These are phyloP conservation scores for Zaprionus lachaisei DNA, from an alignment of 1,140 invertebrate species.

Conservation along the genomic window DNA sequence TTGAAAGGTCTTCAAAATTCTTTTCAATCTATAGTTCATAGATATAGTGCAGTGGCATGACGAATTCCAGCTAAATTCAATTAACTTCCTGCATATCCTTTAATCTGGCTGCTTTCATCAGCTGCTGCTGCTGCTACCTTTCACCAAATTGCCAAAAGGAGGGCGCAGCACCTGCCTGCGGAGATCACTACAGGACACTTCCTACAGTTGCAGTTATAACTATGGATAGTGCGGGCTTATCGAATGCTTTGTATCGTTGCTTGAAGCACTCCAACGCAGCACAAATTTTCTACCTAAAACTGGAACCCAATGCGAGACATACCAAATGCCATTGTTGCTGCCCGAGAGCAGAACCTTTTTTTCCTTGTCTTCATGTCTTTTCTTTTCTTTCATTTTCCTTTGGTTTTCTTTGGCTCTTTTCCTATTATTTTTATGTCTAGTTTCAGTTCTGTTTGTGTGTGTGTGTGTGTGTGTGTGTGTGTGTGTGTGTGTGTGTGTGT, in stretches of 20 bases:
- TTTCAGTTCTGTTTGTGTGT: slow-evolving; percentile 11
- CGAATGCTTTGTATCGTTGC: slow-evolving; percentile 26
- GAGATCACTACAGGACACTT: slow-evolving; percentile 28
- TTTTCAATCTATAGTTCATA: neutral
- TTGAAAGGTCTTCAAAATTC: neutral
- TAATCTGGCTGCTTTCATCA: slow-evolving; percentile 47
- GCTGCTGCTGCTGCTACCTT: slow-evolving; percentile 31
- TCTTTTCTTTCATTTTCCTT: slow-evolving; percentile 30
- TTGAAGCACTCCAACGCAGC: slow-evolving; percentile 18
- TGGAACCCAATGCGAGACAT: slow-evolving; percentile 27
- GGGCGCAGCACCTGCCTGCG: slow-evolving; percentile 26
- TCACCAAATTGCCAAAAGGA: slow-evolving; percentile 16
- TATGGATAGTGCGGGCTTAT: slow-evolving; percentile 26
- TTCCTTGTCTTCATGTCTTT: neutral
- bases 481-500: slow-evolving; percentile 21
- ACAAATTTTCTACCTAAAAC: slow-evolving; percentile 48
- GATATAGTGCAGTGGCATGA: slow-evolving; percentile 2
- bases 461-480: no score
- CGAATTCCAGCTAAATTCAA: slow-evolving; percentile 8
- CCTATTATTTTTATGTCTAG: slow-evolving; percentile 35
- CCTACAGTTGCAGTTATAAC: slow-evolving; percentile 15
- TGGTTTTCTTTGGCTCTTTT: slow-evolving; percentile 11
- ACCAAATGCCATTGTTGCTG: slow-evolving; percentile 44
- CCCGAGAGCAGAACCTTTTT: slow-evolving; percentile 32
- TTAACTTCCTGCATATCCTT: slow-evolving; percentile 36